Base-by-base conservation (phyloP, 2,113 vertebrate genomes). In the Danionella cerebrum region DNA sequence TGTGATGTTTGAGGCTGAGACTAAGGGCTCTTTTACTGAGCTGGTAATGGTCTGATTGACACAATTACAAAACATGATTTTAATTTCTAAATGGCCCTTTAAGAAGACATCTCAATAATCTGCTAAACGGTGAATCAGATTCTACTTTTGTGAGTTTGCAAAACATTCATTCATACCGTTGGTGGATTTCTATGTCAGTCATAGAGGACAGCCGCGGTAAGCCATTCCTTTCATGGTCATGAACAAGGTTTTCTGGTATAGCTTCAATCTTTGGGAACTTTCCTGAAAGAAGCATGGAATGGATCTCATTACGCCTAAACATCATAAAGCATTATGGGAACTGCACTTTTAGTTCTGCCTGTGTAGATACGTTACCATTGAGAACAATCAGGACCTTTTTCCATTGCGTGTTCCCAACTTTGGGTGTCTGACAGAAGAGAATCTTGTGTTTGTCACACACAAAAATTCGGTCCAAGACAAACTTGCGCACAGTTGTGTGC, bases 351-450 rank as follows among this genome's bases (percentile, higher is more conserved):
- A 3, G 9, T 7, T 27, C 1, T 25, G 14, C 11, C 2, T 22
- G 36, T 3, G 35, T 5, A 42, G 5, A 38, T 18, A 27, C 80
- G 83, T 60, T 81, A 98, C 96, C 96, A 5, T 98, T 99, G 70
- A 98, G 87, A 70, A 95, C 94, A 1, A 99, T 98, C 47, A 98
- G 89, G 76, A 99, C 96, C 85, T 99, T 99, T 86, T 99, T 99
- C 96, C 96, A 99, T 54, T 99, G 96, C 0, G 96, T 98, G 84
- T 99, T 99, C 65, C 96, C 96, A 79, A 98, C 96, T 88, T 99
- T 99, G 12, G 96, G 96, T 0, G 95, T 99, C 87, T 99, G 96
- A 85, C 96, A 99, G 84, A 99, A 99, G 53, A 99, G 84, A 74
- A 99, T 95, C 84, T 90, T 93, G 86, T 96, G 92, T 75, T 96